phyloP scores from a whole-genome alignment of 2,797 vertebrate species.

The Champsocephalus gunnari region DNA sequence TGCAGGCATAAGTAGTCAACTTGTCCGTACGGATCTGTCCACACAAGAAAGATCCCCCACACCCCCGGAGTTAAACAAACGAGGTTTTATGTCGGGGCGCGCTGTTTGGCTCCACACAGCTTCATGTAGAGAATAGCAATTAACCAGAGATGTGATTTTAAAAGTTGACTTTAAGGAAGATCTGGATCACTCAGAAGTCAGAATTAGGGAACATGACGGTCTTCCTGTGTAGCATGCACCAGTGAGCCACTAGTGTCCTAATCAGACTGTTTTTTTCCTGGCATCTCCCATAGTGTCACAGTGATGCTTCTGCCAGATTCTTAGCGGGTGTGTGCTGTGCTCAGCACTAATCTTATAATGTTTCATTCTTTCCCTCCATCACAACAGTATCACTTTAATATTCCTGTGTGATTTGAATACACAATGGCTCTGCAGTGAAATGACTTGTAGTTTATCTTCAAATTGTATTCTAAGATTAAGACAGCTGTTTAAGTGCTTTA shows the following conservation, averaged over 20 bases:
- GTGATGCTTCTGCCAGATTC: slow-evolving; percentile 51
- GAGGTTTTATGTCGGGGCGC: slow-evolving; percentile 66
- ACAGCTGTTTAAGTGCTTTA: slow-evolving; percentile 9
- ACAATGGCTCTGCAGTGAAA: slow-evolving; percentile 28
- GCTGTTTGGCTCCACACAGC: slow-evolving; percentile 52
- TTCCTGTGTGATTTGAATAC: slow-evolving; percentile 41
- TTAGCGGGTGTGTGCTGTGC: slow-evolving; percentile 47
- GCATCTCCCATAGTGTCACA: slow-evolving; percentile 38
- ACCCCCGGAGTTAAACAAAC: slow-evolving; percentile 71
- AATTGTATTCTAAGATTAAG: slow-evolving; percentile 11
- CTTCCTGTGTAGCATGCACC: slow-evolving; percentile 22
- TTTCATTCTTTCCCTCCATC: slow-evolving; percentile 40
- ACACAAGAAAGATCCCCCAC: slow-evolving; percentile 43
- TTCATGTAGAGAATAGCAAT: slow-evolving; percentile 78
- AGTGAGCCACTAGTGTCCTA: slow-evolving; percentile 33
- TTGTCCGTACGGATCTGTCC: slow-evolving; percentile 64
- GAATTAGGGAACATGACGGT: slow-evolving; percentile 31
- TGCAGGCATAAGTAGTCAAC: slow-evolving; percentile 65
- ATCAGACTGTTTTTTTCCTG: slow-evolving; percentile 52
- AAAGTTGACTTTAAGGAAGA: slow-evolving; percentile 35
- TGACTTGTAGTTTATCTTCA: slow-evolving; percentile 18
- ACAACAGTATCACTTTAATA: slow-evolving; percentile 49
- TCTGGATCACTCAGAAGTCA: slow-evolving; percentile 16
- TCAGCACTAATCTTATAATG: slow-evolving; percentile 58
- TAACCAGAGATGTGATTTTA: slow-evolving; percentile 48